These are phyloP conservation scores for Chaetodon auriga DNA, from an alignment of 2,113 vertebrate species.

Conservation along the genomic window DNA sequence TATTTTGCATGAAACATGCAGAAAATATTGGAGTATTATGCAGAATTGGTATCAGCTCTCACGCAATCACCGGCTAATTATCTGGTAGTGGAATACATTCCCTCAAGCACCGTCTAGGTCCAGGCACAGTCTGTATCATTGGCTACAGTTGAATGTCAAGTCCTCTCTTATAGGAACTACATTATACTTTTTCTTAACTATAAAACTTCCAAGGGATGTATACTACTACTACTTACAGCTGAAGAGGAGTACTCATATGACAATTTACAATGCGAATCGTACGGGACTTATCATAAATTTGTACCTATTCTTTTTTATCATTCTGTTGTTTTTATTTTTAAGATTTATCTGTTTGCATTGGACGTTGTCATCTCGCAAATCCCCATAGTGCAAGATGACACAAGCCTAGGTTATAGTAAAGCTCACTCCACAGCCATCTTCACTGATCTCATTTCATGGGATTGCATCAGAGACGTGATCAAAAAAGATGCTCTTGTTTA, in stretches of 20 bases:
- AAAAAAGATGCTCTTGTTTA: slow-evolving; percentile 43
- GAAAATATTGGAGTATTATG: slow-evolving; percentile 72
- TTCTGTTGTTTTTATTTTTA: too few relatives aligned
- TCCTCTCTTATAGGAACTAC: slow-evolving; percentile 34
- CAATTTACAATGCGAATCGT: not conserved
- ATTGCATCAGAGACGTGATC: slow-evolving; percentile 60
- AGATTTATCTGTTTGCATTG: not conserved
- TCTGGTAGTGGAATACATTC: slow-evolving; percentile 66
- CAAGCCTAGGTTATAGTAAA: not conserved
- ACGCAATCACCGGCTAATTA: slow-evolving; percentile 75
- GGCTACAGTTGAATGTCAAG: slow-evolving; percentile 64
- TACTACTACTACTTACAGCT: not conserved
- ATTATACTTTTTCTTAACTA: slow-evolving; percentile 28
- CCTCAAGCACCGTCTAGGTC: slow-evolving; percentile 63
- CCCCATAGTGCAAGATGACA: not conserved
- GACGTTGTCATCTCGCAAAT: not conserved
- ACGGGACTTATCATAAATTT: too few relatives aligned
- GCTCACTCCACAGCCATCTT: slow-evolving; percentile 27
- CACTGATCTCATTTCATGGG: slow-evolving; percentile 37
- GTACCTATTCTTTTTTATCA: too few relatives aligned
- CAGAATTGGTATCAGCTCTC: slow-evolving; percentile 65
- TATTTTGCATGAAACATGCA: slow-evolving; percentile 65
- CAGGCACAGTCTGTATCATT: slow-evolving; percentile 51
- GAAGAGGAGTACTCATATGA: not conserved
- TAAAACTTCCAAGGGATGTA: slow-evolving; percentile 16